A percentile compares a stretch with the other conserved stretches of the same genome.
These are phyloP conservation scores for Coelinius sp. DNA, from an alignment of 2,888 invertebrate species.

Conservation along the genomic window DNA sequence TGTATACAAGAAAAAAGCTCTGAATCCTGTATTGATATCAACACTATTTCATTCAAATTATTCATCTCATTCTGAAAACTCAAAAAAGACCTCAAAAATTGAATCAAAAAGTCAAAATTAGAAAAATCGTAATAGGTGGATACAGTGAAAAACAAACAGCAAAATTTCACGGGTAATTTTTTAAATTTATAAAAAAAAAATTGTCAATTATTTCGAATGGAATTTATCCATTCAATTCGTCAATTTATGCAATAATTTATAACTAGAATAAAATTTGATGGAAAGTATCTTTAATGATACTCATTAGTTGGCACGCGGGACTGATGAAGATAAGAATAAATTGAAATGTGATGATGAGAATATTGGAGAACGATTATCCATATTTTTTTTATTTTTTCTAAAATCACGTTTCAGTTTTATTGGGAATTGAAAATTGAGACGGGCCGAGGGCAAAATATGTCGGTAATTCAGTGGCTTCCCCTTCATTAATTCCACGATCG, in stretches of 20 bases:
- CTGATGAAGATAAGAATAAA: conserved; percentile 24
- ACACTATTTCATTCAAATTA: too few species aligned
- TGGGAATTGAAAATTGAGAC: conserved; percentile 2
- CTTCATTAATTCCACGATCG: conserved; percentile 52
- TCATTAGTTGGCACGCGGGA: conserved; percentile 20
- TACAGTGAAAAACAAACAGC: background rate
- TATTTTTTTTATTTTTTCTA: background rate
- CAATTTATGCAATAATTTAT: conserved; percentile 9
- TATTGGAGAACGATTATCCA: conserved; percentile 14
- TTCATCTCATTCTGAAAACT: background rate
- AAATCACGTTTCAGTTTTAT: background rate
- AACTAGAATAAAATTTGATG: background rate
- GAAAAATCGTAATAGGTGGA: conserved; percentile 4
- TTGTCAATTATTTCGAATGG: background rate
- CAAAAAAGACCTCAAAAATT: too few species aligned
- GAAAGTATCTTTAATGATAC: conserved; percentile 15
- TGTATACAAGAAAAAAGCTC: background rate
- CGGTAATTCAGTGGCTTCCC: conserved; percentile 32
- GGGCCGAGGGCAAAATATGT: conserved; percentile 1
- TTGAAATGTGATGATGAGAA: conserved; percentile 29
- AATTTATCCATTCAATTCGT: conserved; percentile 11
- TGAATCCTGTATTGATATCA: too few species aligned
- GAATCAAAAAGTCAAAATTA: too few species aligned
- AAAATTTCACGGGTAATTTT: too few species aligned
- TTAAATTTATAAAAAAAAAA: too few species aligned